Evolutionary conservation across 2,888 invertebrate species (phyloP), one percentile per base, ranked within the genome.

Genomic region (Anoplius nigerrimus): DNA sequence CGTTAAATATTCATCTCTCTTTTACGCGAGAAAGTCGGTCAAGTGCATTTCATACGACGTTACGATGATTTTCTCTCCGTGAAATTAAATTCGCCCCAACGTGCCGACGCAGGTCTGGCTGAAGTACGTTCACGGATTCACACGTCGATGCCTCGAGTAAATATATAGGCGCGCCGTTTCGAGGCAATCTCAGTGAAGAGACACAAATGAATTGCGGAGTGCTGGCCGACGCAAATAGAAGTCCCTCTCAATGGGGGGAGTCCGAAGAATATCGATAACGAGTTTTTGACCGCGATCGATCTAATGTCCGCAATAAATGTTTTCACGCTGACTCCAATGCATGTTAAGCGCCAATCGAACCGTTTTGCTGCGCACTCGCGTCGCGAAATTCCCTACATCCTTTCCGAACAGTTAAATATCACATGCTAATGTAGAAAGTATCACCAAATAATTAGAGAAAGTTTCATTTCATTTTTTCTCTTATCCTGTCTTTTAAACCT

Each of bases 141-240:
- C 62, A 65, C 52, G 66, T 66, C 66, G 59, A 69, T 56, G 54
- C 34, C 62, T 45, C 55, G 54, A 34, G 21, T 56, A 34, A 66
- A 66, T 60, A 51, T 64, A 65, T 66, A 63, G 62, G 56, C 51
- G 34, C 11, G 69, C 57, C 73, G 72, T 72, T 72, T 66, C 73
- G 69, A 69, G 73, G 60, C 69, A 34, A 62, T 34, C 69, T 65
- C 62, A 66, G 42, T 60, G 60, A 69, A 72, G 65, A 64, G 68
- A 68, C 69, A 53, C 65, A 69, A 57, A 60, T 72, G 72, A 72
- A 73, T 73, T 72, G 73, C 69, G 62, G 69, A 54, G 73, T 62
- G 72, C 62, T 62, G 73, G 68, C 69, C 65, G 72, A 72, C 69
- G 68, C 68, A 64, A 69, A 68, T 68, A 55, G 48, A 58, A 55